Evolutionary conservation across 2,113 vertebrate species (phyloP), one percentile per base, ranked within the genome.

Genomic region (Sakesphorus luctuosus): DNA sequence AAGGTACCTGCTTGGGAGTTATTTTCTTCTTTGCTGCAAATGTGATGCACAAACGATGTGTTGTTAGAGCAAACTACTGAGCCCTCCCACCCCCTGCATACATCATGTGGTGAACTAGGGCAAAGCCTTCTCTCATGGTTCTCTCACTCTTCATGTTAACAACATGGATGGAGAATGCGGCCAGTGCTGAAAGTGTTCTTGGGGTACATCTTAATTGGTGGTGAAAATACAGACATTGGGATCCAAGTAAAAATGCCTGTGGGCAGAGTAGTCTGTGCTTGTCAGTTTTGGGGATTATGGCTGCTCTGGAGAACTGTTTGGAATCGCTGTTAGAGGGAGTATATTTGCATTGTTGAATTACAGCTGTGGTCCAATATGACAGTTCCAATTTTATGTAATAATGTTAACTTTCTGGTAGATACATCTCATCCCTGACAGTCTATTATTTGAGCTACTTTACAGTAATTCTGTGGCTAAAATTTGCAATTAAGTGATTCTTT

Each of bases 41-140:
- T 43, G 4, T 0, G 5, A 68, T 13, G 38, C 18, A 18, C 9
- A 61, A 63, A 47, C 0, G 0, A 24, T n/a, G 10, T 0, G 1
- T 66, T 18, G 14, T 7, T 62, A 47, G 35, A 65, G 31, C 26
- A 56, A 90, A 43, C 11, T 50, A 18, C 28, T 62, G 40, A 83
- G 72, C 15, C 11, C 18, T 31, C 18, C 38, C 8, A 38, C 5
- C 18, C 18, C 13, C 8, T 66, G 23, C 12, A 25, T 31, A 14
- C 18, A 15, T 29, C 36, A 33, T 2, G 3, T 25, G 28, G 49
- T 11, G 13, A 35, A 65, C 29, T 3, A 38, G 7, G 3, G 4
- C n/a, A 49, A 71, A 77, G 8, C 26, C 19, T n/a, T 19, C 23
- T 46, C 2, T 63, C 3, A 0, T 18, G 13, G 1, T 31, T 77